These are phyloP conservation scores for Eristalis intricaria DNA, from an alignment of 2,888 invertebrate species.

Conservation along the genomic window DNA sequence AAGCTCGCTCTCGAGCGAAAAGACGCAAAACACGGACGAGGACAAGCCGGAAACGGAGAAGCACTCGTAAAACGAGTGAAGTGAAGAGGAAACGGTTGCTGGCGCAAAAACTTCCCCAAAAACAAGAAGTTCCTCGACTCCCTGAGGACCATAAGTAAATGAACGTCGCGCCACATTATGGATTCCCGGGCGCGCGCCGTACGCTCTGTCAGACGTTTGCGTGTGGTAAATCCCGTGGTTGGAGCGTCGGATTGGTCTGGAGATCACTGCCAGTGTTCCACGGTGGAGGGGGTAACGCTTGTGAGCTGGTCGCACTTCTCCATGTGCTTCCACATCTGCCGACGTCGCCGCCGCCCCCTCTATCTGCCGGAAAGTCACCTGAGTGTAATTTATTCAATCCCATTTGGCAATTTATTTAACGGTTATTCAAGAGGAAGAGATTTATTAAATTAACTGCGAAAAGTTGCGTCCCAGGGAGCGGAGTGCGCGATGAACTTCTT, in stretches of 20 bases:
- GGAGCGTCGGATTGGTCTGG: slow-evolving; percentile 9
- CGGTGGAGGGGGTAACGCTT: too few relatives aligned
- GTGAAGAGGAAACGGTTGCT: neutral
- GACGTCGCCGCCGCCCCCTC: neutral
- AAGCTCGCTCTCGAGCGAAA: neutral
- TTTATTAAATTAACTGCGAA: slow-evolving; percentile 72
- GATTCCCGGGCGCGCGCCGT: slow-evolving; percentile 39
- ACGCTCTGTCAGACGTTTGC: slow-evolving; percentile 52
- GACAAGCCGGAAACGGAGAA: neutral
- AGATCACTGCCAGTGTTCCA: neutral
- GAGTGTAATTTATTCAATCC: slow-evolving; percentile 69
- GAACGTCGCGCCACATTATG: slow-evolving; percentile 53
- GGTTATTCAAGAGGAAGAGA: slow-evolving; percentile 69
- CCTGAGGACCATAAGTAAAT: slow-evolving; percentile 39
- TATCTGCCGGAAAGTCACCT: slow-evolving; percentile 11
- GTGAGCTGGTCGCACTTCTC: neutral
- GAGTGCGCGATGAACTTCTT: slow-evolving; percentile 18
- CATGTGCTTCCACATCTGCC: neutral
- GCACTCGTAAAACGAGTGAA: neutral
- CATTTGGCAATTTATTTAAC: slow-evolving; percentile 71
- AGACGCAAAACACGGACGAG: neutral
- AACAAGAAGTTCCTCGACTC: slow-evolving; percentile 34
- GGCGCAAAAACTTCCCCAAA: slow-evolving; percentile 21
- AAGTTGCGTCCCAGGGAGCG: slow-evolving; percentile 45
- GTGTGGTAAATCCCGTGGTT: slow-evolving; percentile 68